Evolutionary conservation across 2,888 invertebrate genomes (phyloP).

Genomic region (Netelia virgata): DNA sequence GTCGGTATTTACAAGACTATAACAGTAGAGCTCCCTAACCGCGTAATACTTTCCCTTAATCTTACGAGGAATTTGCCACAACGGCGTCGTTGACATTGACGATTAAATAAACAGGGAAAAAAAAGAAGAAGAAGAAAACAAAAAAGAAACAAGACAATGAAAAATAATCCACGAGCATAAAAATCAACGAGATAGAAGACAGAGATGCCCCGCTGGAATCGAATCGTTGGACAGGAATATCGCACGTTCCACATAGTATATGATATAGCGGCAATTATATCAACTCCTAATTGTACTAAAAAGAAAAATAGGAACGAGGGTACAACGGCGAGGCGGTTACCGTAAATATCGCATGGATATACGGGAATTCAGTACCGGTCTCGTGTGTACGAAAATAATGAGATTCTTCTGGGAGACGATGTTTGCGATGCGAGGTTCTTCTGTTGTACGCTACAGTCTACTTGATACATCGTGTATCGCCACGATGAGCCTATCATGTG

Average conservation of each 20-base stretch:
- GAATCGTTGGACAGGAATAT: slow-evolving; percentile 12
- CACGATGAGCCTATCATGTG: background rate
- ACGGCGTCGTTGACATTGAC: too few relatives aligned
- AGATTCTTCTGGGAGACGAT: slow-evolving; percentile 58
- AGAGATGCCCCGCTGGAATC: background rate
- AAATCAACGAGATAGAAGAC: background rate
- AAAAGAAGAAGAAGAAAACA: too few relatives aligned
- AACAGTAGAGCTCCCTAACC: too few relatives aligned
- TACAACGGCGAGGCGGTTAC: background rate
- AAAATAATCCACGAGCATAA: background rate
- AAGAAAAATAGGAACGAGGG: slow-evolving; percentile 16
- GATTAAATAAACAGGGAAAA: too few relatives aligned
- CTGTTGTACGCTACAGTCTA: slow-evolving; percentile 6
- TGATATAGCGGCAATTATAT: slow-evolving; percentile 31
- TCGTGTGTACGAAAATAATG: slow-evolving; percentile 58
- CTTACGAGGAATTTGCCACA: too few relatives aligned
- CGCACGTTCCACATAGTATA: slow-evolving; percentile 65
- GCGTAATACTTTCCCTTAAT: too few relatives aligned
- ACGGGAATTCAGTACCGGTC: background rate
- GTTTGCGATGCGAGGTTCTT: background rate
- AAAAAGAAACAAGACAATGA: background rate
- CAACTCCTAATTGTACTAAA: slow-evolving; percentile 25
- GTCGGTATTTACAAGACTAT: too few relatives aligned
- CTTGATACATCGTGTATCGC: slow-evolving; percentile 8
- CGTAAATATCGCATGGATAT: background rate